These are phyloP conservation scores for Bambusicola thoracicus DNA, from an alignment of 2,113 vertebrate genomes.

Conservation along the genomic window DNA sequence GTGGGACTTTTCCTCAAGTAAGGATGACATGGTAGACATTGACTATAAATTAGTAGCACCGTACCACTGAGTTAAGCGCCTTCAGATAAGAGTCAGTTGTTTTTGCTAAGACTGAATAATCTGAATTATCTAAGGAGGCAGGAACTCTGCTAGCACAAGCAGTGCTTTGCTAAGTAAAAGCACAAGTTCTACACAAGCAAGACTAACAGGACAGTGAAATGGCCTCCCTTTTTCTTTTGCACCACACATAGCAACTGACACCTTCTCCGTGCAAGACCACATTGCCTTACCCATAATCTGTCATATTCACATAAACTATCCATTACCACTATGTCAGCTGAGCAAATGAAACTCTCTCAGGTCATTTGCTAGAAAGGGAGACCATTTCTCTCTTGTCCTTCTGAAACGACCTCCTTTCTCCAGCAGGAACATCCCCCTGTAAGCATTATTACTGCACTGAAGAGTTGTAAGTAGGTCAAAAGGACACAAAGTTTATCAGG, in stretches of 20 bases:
- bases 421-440: background rate
- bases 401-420: background rate
- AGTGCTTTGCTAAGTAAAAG: background rate
- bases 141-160: rapidly evolving
- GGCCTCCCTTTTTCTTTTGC: background rate
- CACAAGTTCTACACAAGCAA: background rate
- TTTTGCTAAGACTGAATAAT: background rate
- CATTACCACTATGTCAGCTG: background rate
- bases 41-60: constrained; percentile 3
- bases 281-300: rapidly evolving
- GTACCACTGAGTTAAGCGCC: background rate
- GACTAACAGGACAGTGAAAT: background rate
- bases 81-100: background rate
- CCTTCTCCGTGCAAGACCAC: background rate
- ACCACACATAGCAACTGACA: background rate
- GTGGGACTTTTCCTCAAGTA: background rate
- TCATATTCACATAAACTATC: background rate
- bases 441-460: background rate
- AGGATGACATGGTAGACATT: background rate
- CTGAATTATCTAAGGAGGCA: background rate
- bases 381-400: background rate
- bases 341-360: background rate
- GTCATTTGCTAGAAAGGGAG: background rate
- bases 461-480: background rate
- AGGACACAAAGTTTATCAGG: background rate